Evolutionary conservation across 2,888 invertebrate genomes (phyloP).

Genomic region (Drosophila merina): DNA sequence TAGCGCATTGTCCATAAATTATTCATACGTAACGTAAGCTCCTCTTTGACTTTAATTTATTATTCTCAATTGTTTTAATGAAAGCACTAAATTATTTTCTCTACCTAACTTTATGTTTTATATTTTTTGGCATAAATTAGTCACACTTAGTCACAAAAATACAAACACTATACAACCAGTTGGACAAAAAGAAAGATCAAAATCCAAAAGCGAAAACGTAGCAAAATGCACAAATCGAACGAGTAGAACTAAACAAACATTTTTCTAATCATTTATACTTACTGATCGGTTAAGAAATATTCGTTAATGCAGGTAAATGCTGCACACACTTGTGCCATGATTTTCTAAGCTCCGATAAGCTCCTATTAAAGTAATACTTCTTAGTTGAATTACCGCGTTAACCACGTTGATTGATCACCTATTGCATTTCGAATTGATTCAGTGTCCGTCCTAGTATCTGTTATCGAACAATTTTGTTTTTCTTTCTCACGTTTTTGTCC

Average conservation of each 20-base stretch:
- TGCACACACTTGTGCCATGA: conserved; percentile 45
- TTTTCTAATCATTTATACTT: conserved; percentile 48
- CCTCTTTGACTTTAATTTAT: conserved; percentile 27
- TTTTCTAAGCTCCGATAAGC: conserved; percentile 42
- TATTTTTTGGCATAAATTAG: conserved; percentile 4
- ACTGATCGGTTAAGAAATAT: conserved; percentile 47
- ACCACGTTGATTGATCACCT: conserved; percentile 22
- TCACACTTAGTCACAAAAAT: conserved; percentile 39
- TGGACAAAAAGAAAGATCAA: conserved; percentile 17
- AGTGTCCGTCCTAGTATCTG: conserved; percentile 74
- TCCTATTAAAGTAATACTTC: conserved; percentile 48
- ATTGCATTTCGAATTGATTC: conserved; percentile 62
- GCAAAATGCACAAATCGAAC: conserved; percentile 42
- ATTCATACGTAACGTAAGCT: conserved; percentile 30
- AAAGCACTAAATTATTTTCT: conserved; percentile 24
- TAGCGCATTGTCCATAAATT: conserved; percentile 35
- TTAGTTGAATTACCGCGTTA: conserved; percentile 31
- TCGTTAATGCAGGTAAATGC: conserved; percentile 39
- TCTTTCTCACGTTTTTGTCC: conserved; percentile 26
- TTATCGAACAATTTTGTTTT: conserved; percentile 41
- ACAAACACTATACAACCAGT: neutral
- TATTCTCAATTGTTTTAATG: conserved; percentile 19
- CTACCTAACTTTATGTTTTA: conserved; percentile 5
- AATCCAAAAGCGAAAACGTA: conserved; percentile 34
- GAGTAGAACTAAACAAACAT: conserved; percentile 23